phyloP scores from a whole-genome alignment of 35 echinoderm and acorn worm species.

The Heliocidaris tuberculata region DNA sequence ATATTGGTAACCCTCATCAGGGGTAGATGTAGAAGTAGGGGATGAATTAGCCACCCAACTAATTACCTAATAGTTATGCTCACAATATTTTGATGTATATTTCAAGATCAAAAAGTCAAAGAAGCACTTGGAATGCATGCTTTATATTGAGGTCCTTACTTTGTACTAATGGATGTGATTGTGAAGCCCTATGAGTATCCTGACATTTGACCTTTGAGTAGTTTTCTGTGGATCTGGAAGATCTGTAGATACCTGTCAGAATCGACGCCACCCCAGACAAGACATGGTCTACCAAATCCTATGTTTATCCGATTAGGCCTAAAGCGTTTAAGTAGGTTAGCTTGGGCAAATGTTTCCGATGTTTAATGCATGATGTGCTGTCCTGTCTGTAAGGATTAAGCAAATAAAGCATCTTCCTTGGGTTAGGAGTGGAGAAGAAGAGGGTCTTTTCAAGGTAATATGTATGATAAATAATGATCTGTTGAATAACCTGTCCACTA shows the following conservation, averaged over 20 bases:
- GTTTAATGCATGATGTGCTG: not conserved
- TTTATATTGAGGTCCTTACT: not conserved
- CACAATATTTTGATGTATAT: too few relatives aligned
- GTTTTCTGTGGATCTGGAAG: not conserved
- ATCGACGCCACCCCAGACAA: not conserved
- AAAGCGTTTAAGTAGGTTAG: not conserved
- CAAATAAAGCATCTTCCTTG: not conserved
- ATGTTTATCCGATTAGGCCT: not conserved
- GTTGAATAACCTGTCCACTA: not conserved
- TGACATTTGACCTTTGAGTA: not conserved
- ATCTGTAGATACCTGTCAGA: not conserved
- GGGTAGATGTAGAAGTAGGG: too few relatives aligned
- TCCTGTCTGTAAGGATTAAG: not conserved
- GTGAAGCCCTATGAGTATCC: not conserved
- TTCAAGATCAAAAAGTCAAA: not conserved
- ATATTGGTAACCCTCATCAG: too few relatives aligned
- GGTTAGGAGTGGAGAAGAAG: not conserved
- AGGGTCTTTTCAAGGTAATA: not conserved
- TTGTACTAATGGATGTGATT: not conserved
- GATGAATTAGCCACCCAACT: too few relatives aligned
- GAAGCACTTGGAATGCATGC: not conserved
- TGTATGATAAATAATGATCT: not conserved
- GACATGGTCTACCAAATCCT: not conserved
- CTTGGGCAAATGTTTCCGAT: conserved; percentile 2
- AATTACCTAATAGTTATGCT: too few relatives aligned